Base-by-base conservation (phyloP, 2,113 vertebrate genomes). In the Coracopsis vasa region DNA sequence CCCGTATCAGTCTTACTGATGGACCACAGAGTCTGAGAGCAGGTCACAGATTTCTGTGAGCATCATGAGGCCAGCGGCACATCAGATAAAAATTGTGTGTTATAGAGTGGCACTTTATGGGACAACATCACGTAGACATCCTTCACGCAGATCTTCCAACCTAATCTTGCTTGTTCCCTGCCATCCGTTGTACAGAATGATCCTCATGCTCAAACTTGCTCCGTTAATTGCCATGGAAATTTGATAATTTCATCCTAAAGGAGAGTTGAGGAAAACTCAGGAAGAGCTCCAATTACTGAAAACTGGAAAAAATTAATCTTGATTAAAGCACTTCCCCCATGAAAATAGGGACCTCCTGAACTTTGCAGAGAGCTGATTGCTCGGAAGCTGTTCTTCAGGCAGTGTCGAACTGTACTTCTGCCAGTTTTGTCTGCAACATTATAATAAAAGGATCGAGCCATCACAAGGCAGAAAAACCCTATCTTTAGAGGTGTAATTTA, bases 271-370 rank as follows among this genome's bases (percentile, higher is more conserved):
- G 73, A 80, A 94, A 98, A 97, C 95, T 98, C 98, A 98, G 98
- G 98, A 98, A 98, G 96, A 96, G 97, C 97, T 98, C 97, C 42
- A 58, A 95, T 99, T 99, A 98, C 98, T 96, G 95, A 94, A 98
- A 98, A 98, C 97, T 98, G 98, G 98, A 98, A 97, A 97, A 98
- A 98, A 97, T 98, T 98, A 96, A 98, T 98, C 97, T 98, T 98
- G 98, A 98, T 98, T 98, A 98, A 98, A 98, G 98, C 90, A 97
- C 94, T 98, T 98, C 97, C 97, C 94, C 85, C 96, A 95, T 65
- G 95, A 97, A 98, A 98, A 97, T 71, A 80, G 72, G 83, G 96
- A 98, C 98, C 97, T 98, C 88, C 96, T 98, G 98, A 98, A 97
- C 97, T 96, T 54, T 39, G 95, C 85, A 1, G 33, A 87, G 88